Conservation (phyloP, 2,797 vertebrate species). For the Lepilemur septentrionalis region DNA sequence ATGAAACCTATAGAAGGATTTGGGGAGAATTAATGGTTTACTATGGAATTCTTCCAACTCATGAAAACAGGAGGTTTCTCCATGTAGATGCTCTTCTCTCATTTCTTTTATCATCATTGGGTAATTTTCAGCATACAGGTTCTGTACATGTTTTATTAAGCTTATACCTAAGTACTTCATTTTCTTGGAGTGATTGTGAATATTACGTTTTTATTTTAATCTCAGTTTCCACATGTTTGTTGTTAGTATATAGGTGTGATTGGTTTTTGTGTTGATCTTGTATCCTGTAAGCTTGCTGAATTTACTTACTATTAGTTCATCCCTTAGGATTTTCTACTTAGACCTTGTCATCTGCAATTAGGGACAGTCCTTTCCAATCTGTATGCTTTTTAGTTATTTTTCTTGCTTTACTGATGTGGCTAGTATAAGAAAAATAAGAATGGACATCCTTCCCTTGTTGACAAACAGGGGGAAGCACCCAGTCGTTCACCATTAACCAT, state of each 20-base stretch:
- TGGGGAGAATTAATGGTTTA: background rate
- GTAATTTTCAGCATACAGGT: background rate
- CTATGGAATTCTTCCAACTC: background rate
- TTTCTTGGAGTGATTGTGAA: background rate
- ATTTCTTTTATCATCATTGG: background rate
- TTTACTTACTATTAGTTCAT: background rate
- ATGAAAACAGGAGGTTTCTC: background rate
- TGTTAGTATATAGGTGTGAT: background rate
- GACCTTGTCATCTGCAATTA: background rate
- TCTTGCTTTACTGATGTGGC: background rate
- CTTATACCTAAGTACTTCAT: background rate
- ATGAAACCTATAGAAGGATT: background rate
- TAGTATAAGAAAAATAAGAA: background rate
- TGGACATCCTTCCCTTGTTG: background rate
- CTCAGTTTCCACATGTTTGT: background rate
- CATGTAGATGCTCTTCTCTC: background rate
- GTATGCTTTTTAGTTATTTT: background rate
- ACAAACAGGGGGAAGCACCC: background rate
- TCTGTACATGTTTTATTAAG: background rate
- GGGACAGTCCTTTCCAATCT: background rate
- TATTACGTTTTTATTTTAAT: background rate
- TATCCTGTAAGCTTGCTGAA: background rate
- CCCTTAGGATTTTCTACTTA: background rate
- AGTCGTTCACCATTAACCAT: background rate
- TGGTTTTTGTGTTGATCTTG: background rate